These are phyloP conservation scores for Noctilio leporinus DNA, from an alignment of 2,113 vertebrate genomes.

Conservation along the genomic window DNA sequence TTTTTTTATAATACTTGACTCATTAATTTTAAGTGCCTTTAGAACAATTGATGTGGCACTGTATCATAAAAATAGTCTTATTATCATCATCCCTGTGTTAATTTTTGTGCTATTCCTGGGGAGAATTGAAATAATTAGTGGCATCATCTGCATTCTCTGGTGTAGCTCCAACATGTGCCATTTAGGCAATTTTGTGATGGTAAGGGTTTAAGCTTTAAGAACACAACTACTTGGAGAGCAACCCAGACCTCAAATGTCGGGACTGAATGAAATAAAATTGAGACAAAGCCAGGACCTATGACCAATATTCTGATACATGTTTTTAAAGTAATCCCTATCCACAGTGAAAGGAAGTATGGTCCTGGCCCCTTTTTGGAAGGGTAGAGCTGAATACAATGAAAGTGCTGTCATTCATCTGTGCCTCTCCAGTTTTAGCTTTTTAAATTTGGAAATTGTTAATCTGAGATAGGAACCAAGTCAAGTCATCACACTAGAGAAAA, in stretches of 20 bases:
- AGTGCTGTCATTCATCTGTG: neutral
- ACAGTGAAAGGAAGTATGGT: neutral
- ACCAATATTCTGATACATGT: neutral
- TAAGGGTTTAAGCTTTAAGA: neutral
- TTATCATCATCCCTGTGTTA: neutral
- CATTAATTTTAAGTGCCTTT: neutral
- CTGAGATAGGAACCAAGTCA: neutral
- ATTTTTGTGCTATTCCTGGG: neutral
- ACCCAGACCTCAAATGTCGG: neutral
- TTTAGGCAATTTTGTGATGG: neutral
- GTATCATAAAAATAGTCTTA: neutral
- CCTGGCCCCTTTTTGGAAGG: neutral
- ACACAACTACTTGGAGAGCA: neutral
- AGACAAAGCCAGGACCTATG: neutral
- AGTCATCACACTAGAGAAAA: neutral
- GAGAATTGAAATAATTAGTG: neutral
- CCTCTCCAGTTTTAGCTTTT: neutral
- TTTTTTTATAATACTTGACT: neutral
- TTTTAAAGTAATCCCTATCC: neutral
- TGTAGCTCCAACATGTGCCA: neutral
- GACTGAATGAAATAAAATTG: neutral
- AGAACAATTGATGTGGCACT: neutral
- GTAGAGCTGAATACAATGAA: neutral
- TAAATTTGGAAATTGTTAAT: slow-evolving; percentile 26
- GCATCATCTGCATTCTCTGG: neutral